Evolutionary conservation across 2,888 invertebrate genomes (phyloP).

Genomic region (Caenorhabditis wallacei): DNA sequence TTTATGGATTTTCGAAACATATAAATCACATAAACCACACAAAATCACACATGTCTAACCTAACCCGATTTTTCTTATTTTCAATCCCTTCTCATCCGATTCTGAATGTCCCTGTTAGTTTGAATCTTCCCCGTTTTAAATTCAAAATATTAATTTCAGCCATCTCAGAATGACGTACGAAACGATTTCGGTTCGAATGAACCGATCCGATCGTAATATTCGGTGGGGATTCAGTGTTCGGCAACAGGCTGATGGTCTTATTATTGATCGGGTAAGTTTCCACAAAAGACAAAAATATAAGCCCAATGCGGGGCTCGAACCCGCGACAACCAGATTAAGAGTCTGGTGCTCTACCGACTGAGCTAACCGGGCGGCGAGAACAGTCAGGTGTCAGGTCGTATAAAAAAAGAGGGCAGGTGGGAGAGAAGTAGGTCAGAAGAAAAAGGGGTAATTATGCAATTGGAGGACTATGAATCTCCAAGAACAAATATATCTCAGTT

Average conservation of each 20-base stretch:
- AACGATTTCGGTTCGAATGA: constrained; percentile 80
- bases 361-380: constrained; percentile 77
- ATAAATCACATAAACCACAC: constrained; percentile 50
- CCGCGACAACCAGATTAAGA: constrained; percentile 81
- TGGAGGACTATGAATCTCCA: background rate
- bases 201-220: constrained; percentile 76
- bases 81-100: background rate
- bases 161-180: constrained; percentile 77
- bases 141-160: constrained; percentile 41
- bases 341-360: constrained; percentile 82
- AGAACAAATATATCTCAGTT: background rate
- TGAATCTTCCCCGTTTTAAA: background rate
- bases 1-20: constrained; percentile 47
- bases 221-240: constrained; percentile 78
- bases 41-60: constrained; percentile 46
- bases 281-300: constrained; percentile 50
- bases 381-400: background rate
- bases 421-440: background rate
- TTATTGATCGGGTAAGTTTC: constrained; percentile 65
- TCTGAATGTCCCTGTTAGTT: constrained; percentile 46
- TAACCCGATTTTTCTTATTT: constrained; percentile 11
- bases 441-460: constrained; percentile 1
- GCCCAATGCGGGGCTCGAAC: constrained; percentile 83
- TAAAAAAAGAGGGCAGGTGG: background rate
- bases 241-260: constrained; percentile 68